Evolutionary conservation across 2,113 vertebrate genomes (phyloP).

Genomic region (Anser cygnoides): DNA sequence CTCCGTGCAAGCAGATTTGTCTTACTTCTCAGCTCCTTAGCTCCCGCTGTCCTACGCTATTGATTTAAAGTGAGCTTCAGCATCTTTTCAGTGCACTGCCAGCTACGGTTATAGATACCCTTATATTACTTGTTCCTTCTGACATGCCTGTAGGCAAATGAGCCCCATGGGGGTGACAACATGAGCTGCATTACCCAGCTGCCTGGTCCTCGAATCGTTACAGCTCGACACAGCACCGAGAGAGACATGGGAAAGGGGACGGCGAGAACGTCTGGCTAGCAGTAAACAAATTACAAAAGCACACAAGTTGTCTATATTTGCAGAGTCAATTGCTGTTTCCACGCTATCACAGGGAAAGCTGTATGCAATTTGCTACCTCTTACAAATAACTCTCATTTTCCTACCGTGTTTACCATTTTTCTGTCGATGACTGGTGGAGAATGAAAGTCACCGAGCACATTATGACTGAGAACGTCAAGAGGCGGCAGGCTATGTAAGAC

Average conservation of each 20-base stretch:
- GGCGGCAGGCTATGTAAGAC: neutral
- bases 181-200: conserved; percentile 32
- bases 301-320: neutral
- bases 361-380: neutral
- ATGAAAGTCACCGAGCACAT: neutral
- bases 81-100: conserved; percentile 3
- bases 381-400: neutral
- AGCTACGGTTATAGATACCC: conserved; percentile 30
- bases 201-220: neutral
- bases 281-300: neutral
- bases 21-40: conserved; percentile 37
- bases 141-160: conserved; percentile 65
- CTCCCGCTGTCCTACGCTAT: conserved; percentile 4
- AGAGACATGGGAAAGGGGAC: neutral
- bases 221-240: neutral
- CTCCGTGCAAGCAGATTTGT: conserved; percentile 13
- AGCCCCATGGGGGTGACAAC: conserved; percentile 31
- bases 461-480: neutral
- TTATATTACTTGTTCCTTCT: conserved; percentile 46
- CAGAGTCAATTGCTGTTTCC: neutral
- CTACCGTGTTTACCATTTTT: neutral
- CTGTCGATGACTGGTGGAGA: neutral
- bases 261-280: neutral
- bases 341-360: neutral
- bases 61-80: conserved; percentile 31